phyloP scores from a whole-genome alignment of 2,113 vertebrate species.

The Sapayoa aenigma region DNA sequence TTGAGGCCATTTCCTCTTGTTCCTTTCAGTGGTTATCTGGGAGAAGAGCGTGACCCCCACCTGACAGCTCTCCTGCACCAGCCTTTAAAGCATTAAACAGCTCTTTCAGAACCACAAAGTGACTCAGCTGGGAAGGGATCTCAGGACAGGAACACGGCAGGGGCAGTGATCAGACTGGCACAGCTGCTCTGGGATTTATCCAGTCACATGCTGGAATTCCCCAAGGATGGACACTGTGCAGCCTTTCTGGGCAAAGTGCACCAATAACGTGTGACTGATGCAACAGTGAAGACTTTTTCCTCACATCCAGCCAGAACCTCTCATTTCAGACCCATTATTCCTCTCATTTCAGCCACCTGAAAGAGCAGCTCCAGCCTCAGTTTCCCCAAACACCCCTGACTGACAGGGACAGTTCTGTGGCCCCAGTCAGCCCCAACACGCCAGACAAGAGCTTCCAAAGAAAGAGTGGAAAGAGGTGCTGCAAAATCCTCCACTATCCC shows the following conservation, averaged over 20 bases:
- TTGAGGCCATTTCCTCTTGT: background rate
- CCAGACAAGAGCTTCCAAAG: background rate
- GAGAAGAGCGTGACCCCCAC: background rate
- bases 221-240: rapidly evolving
- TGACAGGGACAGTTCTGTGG: background rate
- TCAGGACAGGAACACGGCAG: background rate
- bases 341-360: too few relatives aligned
- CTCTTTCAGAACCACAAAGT: background rate
- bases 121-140: background rate
- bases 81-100: background rate
- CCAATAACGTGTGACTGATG: too few relatives aligned
- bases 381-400: too few relatives aligned
- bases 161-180: background rate
- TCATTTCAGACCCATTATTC: background rate
- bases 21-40: background rate
- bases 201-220: background rate
- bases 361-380: too few relatives aligned
- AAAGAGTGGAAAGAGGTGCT: background rate
- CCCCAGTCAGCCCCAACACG: background rate
- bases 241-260: background rate
- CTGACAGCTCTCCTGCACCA: background rate
- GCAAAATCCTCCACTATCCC: background rate
- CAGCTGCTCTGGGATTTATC: background rate
- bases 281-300: background rate
- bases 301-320: background rate